Percentiles rank a stretch among this genome's conserved stretches.
phyloP scores from a whole-genome alignment of 2,888 invertebrate genomes.

The Gortyna flavago region DNA sequence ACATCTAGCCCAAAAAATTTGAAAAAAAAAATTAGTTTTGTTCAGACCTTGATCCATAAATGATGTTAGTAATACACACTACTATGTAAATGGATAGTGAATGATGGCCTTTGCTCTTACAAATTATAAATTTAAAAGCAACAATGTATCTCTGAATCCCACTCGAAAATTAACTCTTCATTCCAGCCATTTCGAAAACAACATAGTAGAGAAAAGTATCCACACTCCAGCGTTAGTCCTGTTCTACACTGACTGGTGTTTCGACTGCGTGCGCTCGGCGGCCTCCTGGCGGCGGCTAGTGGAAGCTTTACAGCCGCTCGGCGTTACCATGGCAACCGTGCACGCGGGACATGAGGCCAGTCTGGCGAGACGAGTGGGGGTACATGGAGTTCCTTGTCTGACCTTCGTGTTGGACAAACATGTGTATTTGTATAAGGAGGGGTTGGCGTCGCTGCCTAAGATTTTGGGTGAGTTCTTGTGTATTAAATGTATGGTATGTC shows the following conservation, averaged over 20 bases:
- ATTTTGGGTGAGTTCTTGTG: conserved; percentile 92
- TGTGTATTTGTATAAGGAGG: conserved; percentile 95
- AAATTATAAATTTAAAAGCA: too few species aligned
- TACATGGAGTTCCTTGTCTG: conserved; percentile 95
- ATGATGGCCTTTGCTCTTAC: too few species aligned
- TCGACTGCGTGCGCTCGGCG: conserved; percentile 96
- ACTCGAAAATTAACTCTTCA: not conserved
- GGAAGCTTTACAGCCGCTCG: conserved; percentile 95
- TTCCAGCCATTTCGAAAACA: conserved; percentile 95
- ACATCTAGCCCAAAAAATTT: too few species aligned
- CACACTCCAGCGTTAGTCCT: conserved; percentile 96
- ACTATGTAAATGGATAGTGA: too few species aligned
- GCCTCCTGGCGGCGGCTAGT: conserved; percentile 95
- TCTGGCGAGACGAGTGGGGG: conserved; percentile 94
- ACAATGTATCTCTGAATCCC: too few species aligned
- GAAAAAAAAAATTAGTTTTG: too few species aligned
- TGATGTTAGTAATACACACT: too few species aligned
- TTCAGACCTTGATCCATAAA: too few species aligned
- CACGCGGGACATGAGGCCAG: conserved; percentile 95
- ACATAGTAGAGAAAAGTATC: conserved; percentile 95
- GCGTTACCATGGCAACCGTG: conserved; percentile 94
- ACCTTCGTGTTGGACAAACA: conserved; percentile 95
- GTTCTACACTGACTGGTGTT: conserved; percentile 98
- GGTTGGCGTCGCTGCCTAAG: conserved; percentile 94
- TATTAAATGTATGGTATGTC: not conserved